Evolutionary conservation across 2,113 vertebrate species (phyloP).

Genomic region (Camelus bactrianus): DNA sequence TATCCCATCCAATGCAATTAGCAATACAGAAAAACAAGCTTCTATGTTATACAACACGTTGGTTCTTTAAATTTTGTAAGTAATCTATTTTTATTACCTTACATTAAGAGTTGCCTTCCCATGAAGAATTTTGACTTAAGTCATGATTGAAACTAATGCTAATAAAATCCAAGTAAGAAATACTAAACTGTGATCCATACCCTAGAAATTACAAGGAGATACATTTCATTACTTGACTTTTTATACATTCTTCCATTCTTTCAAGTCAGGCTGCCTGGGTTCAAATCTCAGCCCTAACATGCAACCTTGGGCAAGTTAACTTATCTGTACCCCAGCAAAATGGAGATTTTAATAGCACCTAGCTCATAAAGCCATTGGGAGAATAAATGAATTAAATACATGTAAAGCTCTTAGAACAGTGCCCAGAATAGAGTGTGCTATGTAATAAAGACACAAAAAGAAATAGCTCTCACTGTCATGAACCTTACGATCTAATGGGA

Average conservation of each 20-base stretch:
- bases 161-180: constrained; percentile 51
- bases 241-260: constrained; percentile 38
- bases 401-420: background rate
- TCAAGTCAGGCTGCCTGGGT: background rate
- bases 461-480: background rate
- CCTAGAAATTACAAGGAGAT: constrained; percentile 39
- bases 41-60: background rate
- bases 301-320: background rate
- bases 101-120: background rate
- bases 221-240: constrained; percentile 13
- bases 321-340: background rate
- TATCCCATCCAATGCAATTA: background rate
- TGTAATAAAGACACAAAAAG: constrained; percentile 7
- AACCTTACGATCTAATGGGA: background rate
- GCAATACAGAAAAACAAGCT: constrained; percentile 1
- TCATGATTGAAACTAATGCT: background rate
- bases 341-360: background rate
- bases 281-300: constrained; percentile 1
- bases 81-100: background rate
- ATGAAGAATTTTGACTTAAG: background rate
- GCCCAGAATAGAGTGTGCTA: background rate
- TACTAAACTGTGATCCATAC: constrained; percentile 23
- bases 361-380: background rate
- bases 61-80: constrained; percentile 4
- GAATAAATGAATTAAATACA: constrained; percentile 34